phyloP scores from a whole-genome alignment of 2,797 vertebrate species.

The Acipenser transmontanus region DNA sequence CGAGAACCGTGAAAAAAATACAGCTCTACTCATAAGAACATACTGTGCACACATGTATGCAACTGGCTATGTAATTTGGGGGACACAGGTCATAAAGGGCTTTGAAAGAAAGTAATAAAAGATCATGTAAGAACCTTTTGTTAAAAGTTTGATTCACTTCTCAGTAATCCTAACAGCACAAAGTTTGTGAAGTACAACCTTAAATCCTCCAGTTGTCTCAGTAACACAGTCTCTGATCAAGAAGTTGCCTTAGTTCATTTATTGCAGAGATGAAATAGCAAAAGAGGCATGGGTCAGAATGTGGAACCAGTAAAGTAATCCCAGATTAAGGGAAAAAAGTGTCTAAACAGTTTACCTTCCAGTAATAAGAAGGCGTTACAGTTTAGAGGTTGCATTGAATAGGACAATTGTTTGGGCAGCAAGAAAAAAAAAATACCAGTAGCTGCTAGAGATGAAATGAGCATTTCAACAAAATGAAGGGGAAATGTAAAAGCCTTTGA shows the following conservation, averaged over 20 bases:
- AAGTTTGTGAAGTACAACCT: not conserved
- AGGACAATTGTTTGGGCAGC: constrained; percentile 69
- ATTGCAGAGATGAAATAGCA: constrained; percentile 43
- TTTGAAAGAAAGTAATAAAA: not conserved
- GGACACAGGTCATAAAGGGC: too few species aligned
- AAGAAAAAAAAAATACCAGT: constrained; percentile 47
- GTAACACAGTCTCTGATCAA: not conserved
- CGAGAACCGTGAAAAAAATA: too few species aligned
- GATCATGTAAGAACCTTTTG: not conserved
- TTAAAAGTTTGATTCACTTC: not conserved
- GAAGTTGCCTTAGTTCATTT: constrained; percentile 16
- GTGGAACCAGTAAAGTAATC: constrained; percentile 50
- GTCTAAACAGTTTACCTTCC: constrained; percentile 69
- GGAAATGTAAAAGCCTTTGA: constrained; percentile 74
- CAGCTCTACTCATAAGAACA: too few species aligned
- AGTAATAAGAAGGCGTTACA: constrained; percentile 67
- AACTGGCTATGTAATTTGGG: too few species aligned
- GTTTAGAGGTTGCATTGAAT: constrained; percentile 60
- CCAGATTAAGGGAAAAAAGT: constrained; percentile 61
- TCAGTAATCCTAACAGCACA: not conserved
- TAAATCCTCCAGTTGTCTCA: not conserved
- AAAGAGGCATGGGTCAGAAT: constrained; percentile 3
- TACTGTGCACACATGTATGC: too few species aligned
- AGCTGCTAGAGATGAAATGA: constrained; percentile 62
- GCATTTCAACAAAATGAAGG: constrained; percentile 67